These are phyloP conservation scores for Triplophysa dalaica DNA, from an alignment of 2,113 vertebrate genomes.

Conservation along the genomic window DNA sequence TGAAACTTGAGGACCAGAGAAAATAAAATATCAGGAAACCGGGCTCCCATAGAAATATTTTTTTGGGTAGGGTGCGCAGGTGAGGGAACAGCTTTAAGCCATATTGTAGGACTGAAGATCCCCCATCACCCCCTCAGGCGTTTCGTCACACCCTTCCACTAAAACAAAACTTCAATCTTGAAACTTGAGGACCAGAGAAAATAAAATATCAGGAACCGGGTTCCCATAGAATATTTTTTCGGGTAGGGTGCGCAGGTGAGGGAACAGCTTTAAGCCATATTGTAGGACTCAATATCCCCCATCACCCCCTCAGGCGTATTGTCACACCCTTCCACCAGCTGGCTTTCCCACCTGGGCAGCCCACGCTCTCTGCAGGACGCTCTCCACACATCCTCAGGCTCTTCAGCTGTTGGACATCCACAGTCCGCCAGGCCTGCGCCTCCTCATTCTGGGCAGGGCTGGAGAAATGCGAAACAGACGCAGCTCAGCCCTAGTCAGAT, in stretches of 20 bases:
- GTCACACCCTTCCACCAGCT: conserved; percentile 51
- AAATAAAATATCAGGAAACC: conserved; percentile 53
- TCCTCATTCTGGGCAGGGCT: conserved; percentile 59
- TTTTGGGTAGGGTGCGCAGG: conserved; percentile 38
- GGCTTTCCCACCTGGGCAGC: conserved; percentile 57
- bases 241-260: conserved; percentile 25
- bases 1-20: conserved; percentile 57
- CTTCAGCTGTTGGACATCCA: conserved; percentile 50
- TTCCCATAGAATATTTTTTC: conserved; percentile 28
- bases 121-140: conserved; percentile 50
- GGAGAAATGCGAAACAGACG: conserved; percentile 62
- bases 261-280: conserved; percentile 32
- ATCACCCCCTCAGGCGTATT: conserved; percentile 48
- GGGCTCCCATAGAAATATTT: conserved; percentile 48
- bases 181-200: no score
- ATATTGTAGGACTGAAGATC: conserved; percentile 29
- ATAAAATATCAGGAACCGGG: no score
- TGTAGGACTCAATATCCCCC: conserved; percentile 33
- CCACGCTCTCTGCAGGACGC: conserved; percentile 61
- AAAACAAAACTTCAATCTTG: no score
- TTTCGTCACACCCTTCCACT: conserved; percentile 45
- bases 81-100: conserved; percentile 25
- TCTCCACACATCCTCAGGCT: conserved; percentile 57
- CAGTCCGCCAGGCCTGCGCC: conserved; percentile 46
- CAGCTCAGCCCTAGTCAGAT: conserved; percentile 47